phyloP scores from a whole-genome alignment of 2,113 vertebrate genomes.

The Pituophis catenifer region DNA sequence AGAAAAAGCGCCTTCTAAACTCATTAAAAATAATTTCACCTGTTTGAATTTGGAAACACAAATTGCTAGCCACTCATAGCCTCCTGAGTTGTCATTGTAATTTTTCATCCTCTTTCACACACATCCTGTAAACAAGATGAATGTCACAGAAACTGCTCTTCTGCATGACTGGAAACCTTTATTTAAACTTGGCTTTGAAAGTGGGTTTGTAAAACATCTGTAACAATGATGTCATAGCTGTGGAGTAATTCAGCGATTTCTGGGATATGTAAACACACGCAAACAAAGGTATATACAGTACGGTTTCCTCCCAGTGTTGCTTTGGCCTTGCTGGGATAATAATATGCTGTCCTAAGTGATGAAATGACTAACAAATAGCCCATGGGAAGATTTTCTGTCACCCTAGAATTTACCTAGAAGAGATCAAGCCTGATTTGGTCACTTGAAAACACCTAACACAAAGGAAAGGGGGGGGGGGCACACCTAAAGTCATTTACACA shows the following conservation, averaged over 20 bases:
- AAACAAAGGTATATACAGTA: not conserved
- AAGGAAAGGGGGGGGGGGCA: not conserved
- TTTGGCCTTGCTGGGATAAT: not conserved
- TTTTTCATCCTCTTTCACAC: slow-evolving; percentile 56
- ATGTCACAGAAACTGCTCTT: slow-evolving; percentile 52
- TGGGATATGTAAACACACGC: slow-evolving; percentile 22
- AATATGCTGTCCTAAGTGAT: not conserved
- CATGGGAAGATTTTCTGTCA: not conserved
- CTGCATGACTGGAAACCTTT: slow-evolving; percentile 59
- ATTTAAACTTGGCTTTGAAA: slow-evolving; percentile 64
- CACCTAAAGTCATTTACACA: not conserved
- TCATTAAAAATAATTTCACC: not conserved
- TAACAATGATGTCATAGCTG: slow-evolving; percentile 67
- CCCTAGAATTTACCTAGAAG: not conserved
- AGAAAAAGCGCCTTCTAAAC: not conserved
- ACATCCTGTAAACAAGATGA: slow-evolving; percentile 41
- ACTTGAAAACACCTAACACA: not conserved
- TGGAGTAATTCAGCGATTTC: slow-evolving; percentile 46
- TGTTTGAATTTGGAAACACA: slow-evolving; percentile 12
- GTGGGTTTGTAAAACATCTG: slow-evolving; percentile 60
- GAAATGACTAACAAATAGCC: not conserved
- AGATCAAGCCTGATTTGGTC: not conserved
- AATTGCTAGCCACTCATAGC: not conserved
- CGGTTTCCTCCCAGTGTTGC: not conserved
- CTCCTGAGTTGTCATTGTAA: not conserved